Evolutionary conservation across 2,888 invertebrate species (phyloP), one percentile per base, ranked within the genome.

Genomic region (Exocentrus adspersus): DNA sequence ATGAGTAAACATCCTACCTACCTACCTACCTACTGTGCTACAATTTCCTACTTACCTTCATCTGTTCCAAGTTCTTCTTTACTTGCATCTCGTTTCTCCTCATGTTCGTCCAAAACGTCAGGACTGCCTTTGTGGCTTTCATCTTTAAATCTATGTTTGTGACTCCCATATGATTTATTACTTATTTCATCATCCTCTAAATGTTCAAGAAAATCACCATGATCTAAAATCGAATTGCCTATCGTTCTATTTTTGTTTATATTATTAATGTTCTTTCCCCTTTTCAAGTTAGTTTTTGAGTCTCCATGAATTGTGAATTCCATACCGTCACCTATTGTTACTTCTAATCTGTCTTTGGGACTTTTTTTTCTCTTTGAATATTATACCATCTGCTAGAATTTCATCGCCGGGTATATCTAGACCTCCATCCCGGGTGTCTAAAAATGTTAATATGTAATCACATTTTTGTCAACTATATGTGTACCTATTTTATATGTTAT

Each of bases 251-350:
- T 90, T 84, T 92, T 93, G 62, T 76, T 78, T 82, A 92, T 88
- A 80, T 90, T 87, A 52, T 72, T 74, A 53, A 72, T 67, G 78
- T 90, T 87, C 86, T 92, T 92, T 77, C 91, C 90, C 84, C 91
- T 90, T 84, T 92, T 93, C 81, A 92, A 86, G 85, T 93, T 93
- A 82, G 89, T 90, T 83, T 89, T 90, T 73, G 90, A 85, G 85
- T 95, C 94, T 89, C 94, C 94, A 83, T 94, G 94, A 85, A 95
- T 94, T 54, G 94, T 94, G 79, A 95, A 94, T 83, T 95, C 95
- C 92, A 95, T 94, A 72, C 94, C 94, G 81, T 94, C 94, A 50
- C 94, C 94, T 78, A 95, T 94, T 67, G 94, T 94, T 70, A 95
- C 94, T 85, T 95, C 95, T 72, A 94, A 87, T 83, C 93, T 92